Conservation (phyloP, 2,113 vertebrate species). For the Acrocephalus kingi region DNA sequence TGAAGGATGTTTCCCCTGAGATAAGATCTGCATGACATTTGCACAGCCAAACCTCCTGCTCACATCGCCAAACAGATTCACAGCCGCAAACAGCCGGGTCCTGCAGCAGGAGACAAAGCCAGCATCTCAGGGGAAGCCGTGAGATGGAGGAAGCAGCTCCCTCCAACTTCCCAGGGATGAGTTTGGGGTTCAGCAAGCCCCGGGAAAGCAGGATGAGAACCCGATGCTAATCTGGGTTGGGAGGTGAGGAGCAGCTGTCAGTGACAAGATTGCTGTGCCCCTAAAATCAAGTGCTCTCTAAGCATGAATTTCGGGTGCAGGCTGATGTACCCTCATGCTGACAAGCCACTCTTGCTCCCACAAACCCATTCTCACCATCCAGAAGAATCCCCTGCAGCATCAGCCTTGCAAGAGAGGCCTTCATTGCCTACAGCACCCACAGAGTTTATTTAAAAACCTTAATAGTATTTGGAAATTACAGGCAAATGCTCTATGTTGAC, state of each 20-base stretch:
- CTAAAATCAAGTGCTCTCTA: not conserved
- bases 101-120: not conserved
- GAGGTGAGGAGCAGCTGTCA: not conserved
- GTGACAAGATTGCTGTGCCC: fast-evolving
- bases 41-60: not conserved
- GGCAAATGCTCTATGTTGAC: not conserved
- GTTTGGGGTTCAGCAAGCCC: not conserved
- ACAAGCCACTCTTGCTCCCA: fast-evolving
- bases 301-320: not conserved
- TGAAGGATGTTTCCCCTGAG: not conserved
- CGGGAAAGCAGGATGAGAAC: not conserved
- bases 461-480: not conserved
- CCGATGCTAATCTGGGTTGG: not conserved
- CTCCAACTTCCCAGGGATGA: not conserved
- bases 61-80: not conserved
- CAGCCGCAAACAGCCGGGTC: not conserved
- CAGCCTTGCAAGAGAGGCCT: not conserved
- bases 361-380: not conserved
- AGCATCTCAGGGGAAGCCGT: not conserved
- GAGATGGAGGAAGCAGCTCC: not conserved
- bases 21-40: not conserved
- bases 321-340: not conserved
- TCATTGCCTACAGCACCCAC: not conserved
- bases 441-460: not conserved
- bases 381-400: not conserved